These are phyloP conservation scores for Argyresthia albistria DNA, from an alignment of 2,888 invertebrate genomes.

Conservation along the genomic window DNA sequence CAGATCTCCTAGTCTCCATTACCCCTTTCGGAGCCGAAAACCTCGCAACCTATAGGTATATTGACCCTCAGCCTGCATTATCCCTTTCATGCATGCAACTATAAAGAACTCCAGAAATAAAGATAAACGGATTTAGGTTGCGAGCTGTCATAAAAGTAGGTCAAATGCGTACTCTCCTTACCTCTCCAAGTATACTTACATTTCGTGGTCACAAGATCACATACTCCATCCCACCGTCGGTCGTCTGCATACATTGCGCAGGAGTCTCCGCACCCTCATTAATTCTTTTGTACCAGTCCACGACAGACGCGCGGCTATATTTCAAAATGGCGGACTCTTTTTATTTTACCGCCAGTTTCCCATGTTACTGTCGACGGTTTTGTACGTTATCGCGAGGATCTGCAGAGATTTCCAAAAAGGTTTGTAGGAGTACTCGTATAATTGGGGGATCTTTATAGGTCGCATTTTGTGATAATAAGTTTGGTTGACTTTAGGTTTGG, in stretches of 20 bases:
- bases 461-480: neutral
- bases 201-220: neutral
- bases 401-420: constrained; percentile 12
- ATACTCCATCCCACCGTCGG: constrained; percentile 2
- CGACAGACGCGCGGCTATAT: constrained; percentile 18
- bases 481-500: too few relatives aligned
- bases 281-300: constrained; percentile 23
- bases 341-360: constrained; percentile 5
- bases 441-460: neutral
- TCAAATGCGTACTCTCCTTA: too few relatives aligned
- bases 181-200: too few relatives aligned
- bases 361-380: constrained; percentile 6
- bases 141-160: too few relatives aligned
- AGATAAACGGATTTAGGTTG: too few relatives aligned
- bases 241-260: constrained; percentile 8
- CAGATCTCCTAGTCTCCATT: too few relatives aligned
- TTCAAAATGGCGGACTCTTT: constrained; percentile 20
- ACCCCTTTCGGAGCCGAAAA: too few relatives aligned
- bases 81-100: too few relatives aligned
- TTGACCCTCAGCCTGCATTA: too few relatives aligned
- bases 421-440: constrained; percentile 3
- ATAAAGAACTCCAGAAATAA: too few relatives aligned
- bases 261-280: constrained; percentile 19
- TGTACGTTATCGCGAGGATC: constrained; percentile 15
- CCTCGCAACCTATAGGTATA: too few relatives aligned